Evolutionary conservation across 2,113 vertebrate species (phyloP).

Genomic region (Pica pica): DNA sequence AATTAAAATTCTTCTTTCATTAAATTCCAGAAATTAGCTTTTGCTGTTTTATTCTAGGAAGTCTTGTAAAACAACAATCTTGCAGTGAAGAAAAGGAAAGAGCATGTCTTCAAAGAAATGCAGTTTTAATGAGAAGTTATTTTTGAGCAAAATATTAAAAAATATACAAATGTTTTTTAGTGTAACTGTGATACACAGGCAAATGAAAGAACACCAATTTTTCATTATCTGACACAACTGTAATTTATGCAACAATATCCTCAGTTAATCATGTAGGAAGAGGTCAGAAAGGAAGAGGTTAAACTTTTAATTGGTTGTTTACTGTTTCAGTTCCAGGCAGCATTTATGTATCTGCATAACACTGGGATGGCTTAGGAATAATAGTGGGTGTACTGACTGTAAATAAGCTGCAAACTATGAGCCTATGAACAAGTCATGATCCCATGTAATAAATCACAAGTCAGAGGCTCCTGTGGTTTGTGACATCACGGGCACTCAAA

Average conservation of each 20-base stretch:
- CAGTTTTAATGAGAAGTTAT: neutral
- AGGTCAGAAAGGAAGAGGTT: conserved; percentile 14
- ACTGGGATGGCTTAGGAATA: neutral
- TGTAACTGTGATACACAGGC: neutral
- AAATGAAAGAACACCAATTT: neutral
- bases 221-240: neutral
- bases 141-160: neutral
- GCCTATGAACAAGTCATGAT: neutral
- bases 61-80: neutral
- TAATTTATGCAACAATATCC: neutral
- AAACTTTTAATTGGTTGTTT: conserved; percentile 50
- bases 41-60: neutral
- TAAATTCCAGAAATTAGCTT: neutral
- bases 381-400: conserved; percentile 18
- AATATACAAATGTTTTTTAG: neutral
- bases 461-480: neutral
- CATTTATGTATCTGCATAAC: neutral
- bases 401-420: conserved; percentile 12
- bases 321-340: conserved; percentile 1
- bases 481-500: neutral
- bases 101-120: neutral
- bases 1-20: neutral
- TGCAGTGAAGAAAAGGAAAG: neutral
- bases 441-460: conserved; percentile 43
- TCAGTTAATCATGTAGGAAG: neutral